Base-by-base conservation (phyloP, 2,888 invertebrate genomes). In the Cephus pulcher region DNA sequence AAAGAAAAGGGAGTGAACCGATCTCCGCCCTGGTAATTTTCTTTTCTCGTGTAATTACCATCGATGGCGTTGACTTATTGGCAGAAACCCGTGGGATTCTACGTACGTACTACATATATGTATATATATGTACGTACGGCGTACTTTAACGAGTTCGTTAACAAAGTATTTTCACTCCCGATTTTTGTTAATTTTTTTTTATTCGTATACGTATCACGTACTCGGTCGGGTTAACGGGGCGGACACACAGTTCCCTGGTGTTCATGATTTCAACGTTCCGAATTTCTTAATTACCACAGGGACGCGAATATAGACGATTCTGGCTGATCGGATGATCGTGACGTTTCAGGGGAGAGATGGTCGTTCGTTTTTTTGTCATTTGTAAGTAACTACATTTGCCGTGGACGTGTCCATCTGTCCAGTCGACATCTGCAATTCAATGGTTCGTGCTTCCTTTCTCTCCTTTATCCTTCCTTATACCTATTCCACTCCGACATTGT, bases 351-450 rank as follows among this genome's bases (percentile, higher is more conserved):
- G 56, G 56, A 56, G 56, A 23, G 56, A 56, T 56, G 56, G 23
- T 9, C 23, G 23, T 23, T 56, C 23, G 56, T 56, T 56, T 56
- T 56, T 56, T 56, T 56, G 56, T 56, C 56, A 56, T 56, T 56
- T 56, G 56, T 56, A 56, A 56, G 56, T 56, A 56, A 56, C 56
- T 23, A 56, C 56, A 56, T 56, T 56, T 56, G 56, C 56, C 83
- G 81, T 78, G 84, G 82, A 87, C 85, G 84, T 88, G 89, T 87
- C 89, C 89, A 89, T 89, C 89, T 88, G 89, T 88, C 87, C 86
- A 83, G n/a, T 37, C 33, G 34, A 83, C 85, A 88, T 89, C 87
- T 89, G 87, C 88, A 89, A 89, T 89, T 89, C 89, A 88, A 89
- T 88, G 71, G n/a, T 15, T 34, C 71, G 71, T 34, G 71, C 71